A percentile compares a stretch with the other conserved stretches of the same genome.
These are phyloP conservation scores for Leptoclinus maculatus DNA, from an alignment of 2,797 vertebrate species.

Conservation along the genomic window DNA sequence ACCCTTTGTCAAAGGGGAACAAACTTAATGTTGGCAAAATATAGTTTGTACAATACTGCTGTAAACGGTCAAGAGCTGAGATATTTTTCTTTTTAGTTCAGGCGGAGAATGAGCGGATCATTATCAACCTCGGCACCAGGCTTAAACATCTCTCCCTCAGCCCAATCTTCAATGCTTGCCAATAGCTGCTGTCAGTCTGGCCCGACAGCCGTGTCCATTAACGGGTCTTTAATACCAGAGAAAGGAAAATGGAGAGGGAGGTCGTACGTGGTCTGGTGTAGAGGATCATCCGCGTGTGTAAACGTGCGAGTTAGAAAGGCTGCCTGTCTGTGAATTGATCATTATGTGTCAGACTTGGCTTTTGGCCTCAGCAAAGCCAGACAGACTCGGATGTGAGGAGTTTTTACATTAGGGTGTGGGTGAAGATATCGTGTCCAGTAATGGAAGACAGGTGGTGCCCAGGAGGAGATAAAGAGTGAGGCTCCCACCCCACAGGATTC, in stretches of 20 bases:
- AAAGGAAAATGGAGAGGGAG: conserved; percentile 29
- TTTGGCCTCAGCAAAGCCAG: conserved; percentile 48
- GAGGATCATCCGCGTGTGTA: conserved; percentile 39
- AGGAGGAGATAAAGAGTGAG: conserved; percentile 77
- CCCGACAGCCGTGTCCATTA: conserved; percentile 37
- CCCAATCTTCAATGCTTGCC: conserved; percentile 10
- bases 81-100: conserved; percentile 18
- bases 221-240: conserved; percentile 43
- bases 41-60: not conserved
- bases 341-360: conserved; percentile 44
- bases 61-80: conserved; percentile 8
- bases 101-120: not conserved
- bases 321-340: conserved; percentile 41
- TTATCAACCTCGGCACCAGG: conserved; percentile 12
- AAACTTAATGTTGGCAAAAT: conserved; percentile 36
- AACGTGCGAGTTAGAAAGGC: conserved; percentile 12
- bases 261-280: conserved; percentile 2
- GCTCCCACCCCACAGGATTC: conserved; percentile 70
- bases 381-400: conserved; percentile 49
- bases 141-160: conserved; percentile 23
- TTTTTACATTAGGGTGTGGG: conserved; percentile 52
- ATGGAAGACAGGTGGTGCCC: conserved; percentile 79
- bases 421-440: conserved; percentile 64
- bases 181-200: conserved; percentile 38
- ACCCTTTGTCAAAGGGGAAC: conserved; percentile 31